phyloP scores from a whole-genome alignment of 2,113 vertebrate genomes.

The Seriola quinqueradiata region DNA sequence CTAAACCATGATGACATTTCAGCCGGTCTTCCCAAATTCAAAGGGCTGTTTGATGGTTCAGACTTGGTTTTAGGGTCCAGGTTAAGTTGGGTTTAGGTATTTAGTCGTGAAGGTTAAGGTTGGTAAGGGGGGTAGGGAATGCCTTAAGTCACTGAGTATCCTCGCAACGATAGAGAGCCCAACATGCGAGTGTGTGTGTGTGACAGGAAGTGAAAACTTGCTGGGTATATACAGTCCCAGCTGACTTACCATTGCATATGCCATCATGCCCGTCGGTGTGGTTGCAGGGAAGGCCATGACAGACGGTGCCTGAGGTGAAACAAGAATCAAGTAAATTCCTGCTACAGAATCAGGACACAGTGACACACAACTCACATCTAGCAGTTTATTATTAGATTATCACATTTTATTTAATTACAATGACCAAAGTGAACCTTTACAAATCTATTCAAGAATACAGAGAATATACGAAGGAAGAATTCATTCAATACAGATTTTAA shows the following conservation, averaged over 20 bases:
- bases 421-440: not conserved
- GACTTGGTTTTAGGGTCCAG: not conserved
- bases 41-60: not conserved
- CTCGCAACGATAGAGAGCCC: not conserved
- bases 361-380: no score
- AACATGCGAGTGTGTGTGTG: not conserved
- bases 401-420: not conserved
- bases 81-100: not conserved
- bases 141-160: not conserved
- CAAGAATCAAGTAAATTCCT: constrained; percentile 36
- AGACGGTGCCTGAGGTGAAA: constrained; percentile 89
- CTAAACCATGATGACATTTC: no score
- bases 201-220: not conserved
- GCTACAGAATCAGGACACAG: constrained; percentile 47
- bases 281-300: constrained; percentile 97
- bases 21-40: no score
- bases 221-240: constrained; percentile 7
- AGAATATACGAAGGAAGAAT: not conserved
- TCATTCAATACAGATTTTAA: not conserved
- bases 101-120: not conserved
- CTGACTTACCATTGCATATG: constrained; percentile 92
- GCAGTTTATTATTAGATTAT: not conserved
- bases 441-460: not conserved
- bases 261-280: constrained; percentile 95
- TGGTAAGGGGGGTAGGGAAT: not conserved